phyloP scores from a whole-genome alignment of 2,888 invertebrate species.

The Dorcus hopei region DNA sequence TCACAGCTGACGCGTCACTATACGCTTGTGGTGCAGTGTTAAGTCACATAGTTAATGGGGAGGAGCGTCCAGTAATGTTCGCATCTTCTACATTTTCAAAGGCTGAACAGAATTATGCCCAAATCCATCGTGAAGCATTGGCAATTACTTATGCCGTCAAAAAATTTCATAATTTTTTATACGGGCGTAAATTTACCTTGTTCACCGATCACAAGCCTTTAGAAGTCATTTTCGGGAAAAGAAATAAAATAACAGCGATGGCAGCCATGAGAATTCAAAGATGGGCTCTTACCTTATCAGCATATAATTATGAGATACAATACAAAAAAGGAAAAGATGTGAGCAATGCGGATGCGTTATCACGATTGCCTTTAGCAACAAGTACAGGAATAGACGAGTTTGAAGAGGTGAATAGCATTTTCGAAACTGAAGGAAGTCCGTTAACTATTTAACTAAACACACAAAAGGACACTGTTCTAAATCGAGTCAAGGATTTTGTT shows the following conservation, averaged over 20 bases:
- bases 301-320: too few species aligned
- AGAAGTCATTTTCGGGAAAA: constrained; percentile 20
- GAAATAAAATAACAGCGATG: constrained; percentile 10
- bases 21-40: constrained; percentile 35
- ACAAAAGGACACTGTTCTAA: too few species aligned
- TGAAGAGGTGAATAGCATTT: too few species aligned
- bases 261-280: constrained; percentile 16
- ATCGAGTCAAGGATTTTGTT: too few species aligned
- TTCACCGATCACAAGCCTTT: constrained; percentile 21
- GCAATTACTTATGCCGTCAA: constrained; percentile 38
- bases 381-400: too few species aligned
- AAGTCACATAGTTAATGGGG: constrained; percentile 28
- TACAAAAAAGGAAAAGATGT: too few species aligned
- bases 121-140: constrained; percentile 34
- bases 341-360: too few species aligned
- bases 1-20: constrained; percentile 32
- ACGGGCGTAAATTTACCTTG: constrained; percentile 18
- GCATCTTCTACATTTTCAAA: constrained; percentile 31
- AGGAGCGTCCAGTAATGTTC: constrained; percentile 31
- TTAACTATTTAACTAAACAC: too few species aligned
- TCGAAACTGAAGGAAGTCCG: too few species aligned
- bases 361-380: too few species aligned
- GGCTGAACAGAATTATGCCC: constrained; percentile 38
- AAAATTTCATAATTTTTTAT: constrained; percentile 40
- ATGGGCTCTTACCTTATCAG: too few species aligned